Conservation (phyloP, 2,113 vertebrate species). For the Dipodomys stephensi region DNA sequence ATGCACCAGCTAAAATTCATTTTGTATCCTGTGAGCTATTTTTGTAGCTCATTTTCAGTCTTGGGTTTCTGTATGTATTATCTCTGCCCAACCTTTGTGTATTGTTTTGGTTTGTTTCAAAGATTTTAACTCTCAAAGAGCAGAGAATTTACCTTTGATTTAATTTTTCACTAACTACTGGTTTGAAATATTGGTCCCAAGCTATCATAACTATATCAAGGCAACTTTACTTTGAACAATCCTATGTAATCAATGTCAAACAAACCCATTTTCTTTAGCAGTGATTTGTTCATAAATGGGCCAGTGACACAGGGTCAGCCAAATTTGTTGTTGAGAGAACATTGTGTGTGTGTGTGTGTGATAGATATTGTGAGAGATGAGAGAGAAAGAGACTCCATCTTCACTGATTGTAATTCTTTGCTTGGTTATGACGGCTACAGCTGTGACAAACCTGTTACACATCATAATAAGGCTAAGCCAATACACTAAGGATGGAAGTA, state of each 20-base stretch:
- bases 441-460: not conserved
- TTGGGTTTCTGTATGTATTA: not conserved
- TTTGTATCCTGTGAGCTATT: not conserved
- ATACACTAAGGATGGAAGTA: not conserved
- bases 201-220: not conserved
- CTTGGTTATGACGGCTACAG: not conserved
- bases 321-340: not conserved
- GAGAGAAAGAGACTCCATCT: not conserved
- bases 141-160: not conserved
- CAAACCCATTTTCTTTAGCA: not conserved
- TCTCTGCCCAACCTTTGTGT: too few species aligned
- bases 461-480: not conserved
- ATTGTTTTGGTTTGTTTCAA: conserved; percentile 7
- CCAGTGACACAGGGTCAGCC: not conserved
- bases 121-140: not conserved
- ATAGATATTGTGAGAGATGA: not conserved
- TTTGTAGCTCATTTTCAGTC: not conserved
- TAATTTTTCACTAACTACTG: not conserved
- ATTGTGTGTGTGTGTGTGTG: not conserved
- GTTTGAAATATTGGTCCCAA: not conserved
- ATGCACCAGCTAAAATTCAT: conserved; percentile 12
- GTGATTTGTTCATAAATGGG: not conserved
- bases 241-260: not conserved
- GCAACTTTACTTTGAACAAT: not conserved
- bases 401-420: not conserved